Evolutionary conservation across 2,113 vertebrate genomes (phyloP), one percentile per base, ranked within the genome.

Genomic region (Ranitomeya variabilis): DNA sequence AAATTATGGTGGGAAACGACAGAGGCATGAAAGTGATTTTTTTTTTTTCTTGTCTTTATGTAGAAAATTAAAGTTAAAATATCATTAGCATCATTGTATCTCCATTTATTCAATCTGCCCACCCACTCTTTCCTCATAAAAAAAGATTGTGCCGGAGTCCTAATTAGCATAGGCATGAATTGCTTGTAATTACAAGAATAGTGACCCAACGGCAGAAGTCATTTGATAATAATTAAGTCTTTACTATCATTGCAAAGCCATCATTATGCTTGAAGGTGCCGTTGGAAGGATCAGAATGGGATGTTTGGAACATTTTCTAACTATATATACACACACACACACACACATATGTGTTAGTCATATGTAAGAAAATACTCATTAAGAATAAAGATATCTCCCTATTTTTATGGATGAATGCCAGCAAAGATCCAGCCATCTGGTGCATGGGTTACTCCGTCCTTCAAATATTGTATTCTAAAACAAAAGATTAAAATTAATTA

Each of bases 101-200:
- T 84, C 87, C 87, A 79, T 89, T 89, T 89, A 85, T 89, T 89
- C 85, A 89, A 89, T 89, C 85, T 89, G 87, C 87, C 87, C 87
- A 89, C 87, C 87, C 81, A 89, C 87, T 77, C 87, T 69, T 85
- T 79, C 87, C 87, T 52, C 82, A 55, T 79, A 73, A 79, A 89
- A 31, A 84, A 89, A 59, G 82, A 89, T 89, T 79, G 87, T 85
- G 82, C 79, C 51, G 59, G 81, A 78, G 71, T 89, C 62, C 82
- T 89, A 85, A 89, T 89, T 89, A 89, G 81, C 87, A 89, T 85
- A 89, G 82, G 87, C 87, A 89, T 89, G 87, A 89, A 89, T 82
- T 89, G 87, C 87, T 85, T 89, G 87, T 89, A 89, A 89, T 89
- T 89, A 89, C 87, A 89, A 84, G 87, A 89, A 85, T 84, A 89